Conservation (phyloP, 2,888 invertebrate species). For the Thysanoteuthis rhombus region DNA sequence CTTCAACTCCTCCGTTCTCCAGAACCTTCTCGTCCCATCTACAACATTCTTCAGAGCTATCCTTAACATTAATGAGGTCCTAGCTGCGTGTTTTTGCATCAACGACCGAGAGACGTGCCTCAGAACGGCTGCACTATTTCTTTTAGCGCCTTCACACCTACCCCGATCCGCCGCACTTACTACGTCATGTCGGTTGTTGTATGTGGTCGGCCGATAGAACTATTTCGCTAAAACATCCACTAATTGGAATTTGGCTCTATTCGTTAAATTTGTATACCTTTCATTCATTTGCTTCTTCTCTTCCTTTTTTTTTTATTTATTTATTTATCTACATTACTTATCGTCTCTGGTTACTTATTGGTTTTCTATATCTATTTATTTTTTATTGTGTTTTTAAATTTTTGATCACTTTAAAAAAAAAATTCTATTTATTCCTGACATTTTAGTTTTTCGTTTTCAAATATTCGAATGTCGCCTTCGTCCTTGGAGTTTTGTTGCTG, state of each 20-base stretch:
- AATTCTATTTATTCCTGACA: not conserved
- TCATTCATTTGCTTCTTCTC: not conserved
- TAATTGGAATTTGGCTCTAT: not conserved
- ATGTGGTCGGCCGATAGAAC: not conserved
- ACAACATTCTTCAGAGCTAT: not conserved
- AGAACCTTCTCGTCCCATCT: not conserved
- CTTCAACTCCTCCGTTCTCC: not conserved
- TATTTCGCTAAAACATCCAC: not conserved
- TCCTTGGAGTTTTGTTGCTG: not conserved
- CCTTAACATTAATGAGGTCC: not conserved
- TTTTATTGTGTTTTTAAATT: no score
- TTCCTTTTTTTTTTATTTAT: not conserved
- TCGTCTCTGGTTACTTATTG: not conserved
- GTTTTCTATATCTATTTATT: not conserved
- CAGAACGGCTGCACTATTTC: not conserved
- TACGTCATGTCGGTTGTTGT: not conserved
- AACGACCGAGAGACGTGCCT: not conserved
- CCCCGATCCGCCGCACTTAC: not conserved
- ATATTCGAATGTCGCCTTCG: not conserved
- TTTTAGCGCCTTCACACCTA: not conserved
- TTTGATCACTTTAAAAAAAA: no score
- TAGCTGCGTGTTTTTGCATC: constrained; percentile 12
- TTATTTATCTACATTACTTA: not conserved
- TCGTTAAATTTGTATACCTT: not conserved
- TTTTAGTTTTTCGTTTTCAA: not conserved